These are phyloP conservation scores for Zoanthus sociatus DNA, from an alignment of 92 coral and sea anemone species.

Conservation along the genomic window DNA sequence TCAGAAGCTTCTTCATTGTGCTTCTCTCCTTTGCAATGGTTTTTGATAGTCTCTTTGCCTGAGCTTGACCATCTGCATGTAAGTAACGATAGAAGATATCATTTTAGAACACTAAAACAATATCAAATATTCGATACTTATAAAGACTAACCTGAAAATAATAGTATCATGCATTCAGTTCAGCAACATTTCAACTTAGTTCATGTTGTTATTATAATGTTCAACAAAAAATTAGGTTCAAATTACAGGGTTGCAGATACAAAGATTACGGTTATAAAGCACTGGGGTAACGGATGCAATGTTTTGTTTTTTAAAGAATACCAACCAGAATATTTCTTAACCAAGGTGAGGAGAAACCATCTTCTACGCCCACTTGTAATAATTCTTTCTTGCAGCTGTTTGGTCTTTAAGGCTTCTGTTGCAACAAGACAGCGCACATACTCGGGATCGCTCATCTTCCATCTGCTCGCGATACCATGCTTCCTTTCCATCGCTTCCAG, in stretches of 20 bases:
- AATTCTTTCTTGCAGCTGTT: not conserved
- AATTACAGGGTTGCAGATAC: not conserved
- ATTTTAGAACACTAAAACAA: not conserved
- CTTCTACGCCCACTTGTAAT: conserved; percentile 15
- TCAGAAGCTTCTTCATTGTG: conserved; percentile 52
- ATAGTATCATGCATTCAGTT: not conserved
- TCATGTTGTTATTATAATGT: not conserved
- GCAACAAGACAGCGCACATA: conserved; percentile 17
- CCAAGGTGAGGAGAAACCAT: conserved; percentile 25
- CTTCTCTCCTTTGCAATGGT: conserved; percentile 63
- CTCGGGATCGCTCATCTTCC: conserved; percentile 3
- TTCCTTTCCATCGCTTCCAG: conserved; percentile 17
- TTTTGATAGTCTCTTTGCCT: conserved; percentile 56
- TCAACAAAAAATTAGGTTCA: not conserved
- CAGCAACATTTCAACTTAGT: not conserved
- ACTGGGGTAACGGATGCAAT: not conserved
- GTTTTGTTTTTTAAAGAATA: not conserved
- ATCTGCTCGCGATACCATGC: conserved; percentile 9
- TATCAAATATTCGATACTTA: not conserved
- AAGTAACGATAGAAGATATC: not conserved
- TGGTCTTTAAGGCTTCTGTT: conserved; percentile 27
- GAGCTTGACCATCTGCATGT: conserved; percentile 73
- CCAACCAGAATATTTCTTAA: conserved; percentile 25
- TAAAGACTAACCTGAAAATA: not conserved
- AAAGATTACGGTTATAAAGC: not conserved